A percentile compares a stretch with the other conserved stretches of the same genome.
phyloP scores from a whole-genome alignment of 2,113 vertebrate genomes.

The Gymnarchus niloticus region DNA sequence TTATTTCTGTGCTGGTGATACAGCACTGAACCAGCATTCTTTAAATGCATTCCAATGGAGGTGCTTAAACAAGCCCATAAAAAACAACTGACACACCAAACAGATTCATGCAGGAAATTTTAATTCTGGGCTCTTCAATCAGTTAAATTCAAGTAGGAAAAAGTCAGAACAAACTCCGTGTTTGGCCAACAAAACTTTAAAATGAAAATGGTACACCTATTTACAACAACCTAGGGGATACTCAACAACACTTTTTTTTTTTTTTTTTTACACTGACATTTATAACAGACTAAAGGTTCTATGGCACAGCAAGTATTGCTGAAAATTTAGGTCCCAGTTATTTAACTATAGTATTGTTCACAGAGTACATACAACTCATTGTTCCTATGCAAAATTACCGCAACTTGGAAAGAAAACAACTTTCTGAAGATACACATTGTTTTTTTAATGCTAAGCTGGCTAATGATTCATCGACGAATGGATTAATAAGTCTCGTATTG shows the following conservation, averaged over 20 bases:
- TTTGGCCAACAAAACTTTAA: neutral
- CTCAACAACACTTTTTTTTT: too few species aligned
- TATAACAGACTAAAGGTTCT: neutral
- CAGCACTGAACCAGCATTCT: neutral
- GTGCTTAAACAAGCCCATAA: neutral
- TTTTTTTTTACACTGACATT: neutral
- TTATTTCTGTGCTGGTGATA: neutral
- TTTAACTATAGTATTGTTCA: neutral
- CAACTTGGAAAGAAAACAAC: conserved; percentile 8
- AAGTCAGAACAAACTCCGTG: neutral
- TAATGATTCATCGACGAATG: conserved; percentile 3
- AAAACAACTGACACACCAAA: neutral
- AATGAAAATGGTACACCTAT: too few species aligned
- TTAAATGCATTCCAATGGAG: neutral
- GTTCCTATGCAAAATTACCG: too few species aligned
- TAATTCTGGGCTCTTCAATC: neutral
- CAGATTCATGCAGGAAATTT: neutral
- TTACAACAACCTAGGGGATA: too few species aligned
- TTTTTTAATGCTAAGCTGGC: too few species aligned
- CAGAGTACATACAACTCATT: too few species aligned
- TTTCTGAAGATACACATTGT: too few species aligned
- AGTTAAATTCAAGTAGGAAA: neutral
- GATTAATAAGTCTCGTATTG: neutral
- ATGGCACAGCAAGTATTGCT: neutral
- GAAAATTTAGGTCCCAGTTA: neutral